These are phyloP conservation scores for Deilephila porcellus DNA, from an alignment of 2,888 invertebrate genomes.

Conservation along the genomic window DNA sequence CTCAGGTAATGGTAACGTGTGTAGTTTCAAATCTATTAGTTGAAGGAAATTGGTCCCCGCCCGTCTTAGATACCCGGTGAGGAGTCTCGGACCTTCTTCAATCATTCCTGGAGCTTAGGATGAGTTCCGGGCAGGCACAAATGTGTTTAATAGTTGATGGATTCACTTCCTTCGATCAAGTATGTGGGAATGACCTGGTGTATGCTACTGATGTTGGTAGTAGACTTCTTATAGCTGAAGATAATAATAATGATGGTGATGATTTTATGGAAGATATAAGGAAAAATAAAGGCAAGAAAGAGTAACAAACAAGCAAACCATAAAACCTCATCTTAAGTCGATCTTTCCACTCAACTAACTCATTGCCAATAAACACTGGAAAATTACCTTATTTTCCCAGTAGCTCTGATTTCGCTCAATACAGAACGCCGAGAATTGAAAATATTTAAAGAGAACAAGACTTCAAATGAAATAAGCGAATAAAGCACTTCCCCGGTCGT, in stretches of 20 bases:
- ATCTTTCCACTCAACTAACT: not conserved
- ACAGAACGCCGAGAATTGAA: not conserved
- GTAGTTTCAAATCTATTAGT: constrained; percentile 73
- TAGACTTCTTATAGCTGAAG: too few relatives aligned
- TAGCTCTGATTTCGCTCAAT: not conserved
- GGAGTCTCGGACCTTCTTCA: constrained; percentile 28
- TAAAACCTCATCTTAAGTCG: too few relatives aligned
- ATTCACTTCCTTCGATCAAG: not conserved
- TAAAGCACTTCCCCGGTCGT: constrained; percentile 52
- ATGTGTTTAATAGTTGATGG: not conserved
- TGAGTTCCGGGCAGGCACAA: not conserved
- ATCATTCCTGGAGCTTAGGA: not conserved
- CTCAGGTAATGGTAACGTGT: constrained; percentile 62
- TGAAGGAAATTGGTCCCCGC: constrained; percentile 78
- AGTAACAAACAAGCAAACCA: not conserved
- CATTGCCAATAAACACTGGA: not conserved
- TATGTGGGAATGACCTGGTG: too few relatives aligned
- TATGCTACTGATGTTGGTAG: too few relatives aligned
- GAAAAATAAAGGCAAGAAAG: not conserved
- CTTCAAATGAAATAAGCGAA: constrained; percentile 66
- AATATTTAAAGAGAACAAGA: constrained; percentile 24
- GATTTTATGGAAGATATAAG: too few relatives aligned
- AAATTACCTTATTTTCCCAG: not conserved
- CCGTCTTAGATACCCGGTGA: constrained; percentile 73
- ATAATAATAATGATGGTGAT: too few relatives aligned